Conservation (phyloP, 1,140 invertebrate genomes). For the Pseudomyrmex sp. region DNA sequence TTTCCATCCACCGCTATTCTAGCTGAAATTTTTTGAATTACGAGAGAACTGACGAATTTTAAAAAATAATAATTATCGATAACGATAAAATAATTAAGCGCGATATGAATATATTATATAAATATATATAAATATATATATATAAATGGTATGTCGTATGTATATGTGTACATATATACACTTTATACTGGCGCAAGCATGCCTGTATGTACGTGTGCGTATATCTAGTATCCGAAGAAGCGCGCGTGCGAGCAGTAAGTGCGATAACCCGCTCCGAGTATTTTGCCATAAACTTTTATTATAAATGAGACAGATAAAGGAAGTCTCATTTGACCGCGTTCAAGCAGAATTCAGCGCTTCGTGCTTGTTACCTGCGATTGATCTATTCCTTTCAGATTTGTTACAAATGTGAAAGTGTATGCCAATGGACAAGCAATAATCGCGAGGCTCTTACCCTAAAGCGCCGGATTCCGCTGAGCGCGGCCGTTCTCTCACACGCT, state of each 20-base stretch:
- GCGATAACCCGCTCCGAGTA: conserved; percentile 23
- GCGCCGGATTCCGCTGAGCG: too few relatives aligned
- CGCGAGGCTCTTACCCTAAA: too few relatives aligned
- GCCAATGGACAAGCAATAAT: too few relatives aligned
- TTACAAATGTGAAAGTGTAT: too few relatives aligned
- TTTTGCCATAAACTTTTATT: conserved; percentile 46
- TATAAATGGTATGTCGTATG: conserved; percentile 83
- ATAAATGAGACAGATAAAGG: conserved; percentile 15
- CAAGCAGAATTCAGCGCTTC: too few relatives aligned
- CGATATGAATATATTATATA: conserved; percentile 79
- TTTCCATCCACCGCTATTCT: conserved; percentile 81
- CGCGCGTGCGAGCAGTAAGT: conserved; percentile 64
- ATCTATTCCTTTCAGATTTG: too few relatives aligned
- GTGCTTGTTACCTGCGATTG: too few relatives aligned
- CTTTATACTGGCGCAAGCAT: conserved; percentile 79
- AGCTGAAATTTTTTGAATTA: conserved; percentile 74
- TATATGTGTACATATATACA: conserved; percentile 85
- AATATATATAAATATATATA: conserved; percentile 53
- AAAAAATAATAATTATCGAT: conserved; percentile 78
- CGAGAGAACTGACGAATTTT: conserved; percentile 74
- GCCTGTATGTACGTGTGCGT: conserved; percentile 74
- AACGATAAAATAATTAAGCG: conserved; percentile 77
- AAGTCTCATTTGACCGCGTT: conserved; percentile 2
- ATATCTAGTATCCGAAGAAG: conserved; percentile 73
- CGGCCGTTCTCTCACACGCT: conserved; percentile 43